Conservation (phyloP, 2,113 vertebrate genomes). For the Neotragus moschatus region DNA sequence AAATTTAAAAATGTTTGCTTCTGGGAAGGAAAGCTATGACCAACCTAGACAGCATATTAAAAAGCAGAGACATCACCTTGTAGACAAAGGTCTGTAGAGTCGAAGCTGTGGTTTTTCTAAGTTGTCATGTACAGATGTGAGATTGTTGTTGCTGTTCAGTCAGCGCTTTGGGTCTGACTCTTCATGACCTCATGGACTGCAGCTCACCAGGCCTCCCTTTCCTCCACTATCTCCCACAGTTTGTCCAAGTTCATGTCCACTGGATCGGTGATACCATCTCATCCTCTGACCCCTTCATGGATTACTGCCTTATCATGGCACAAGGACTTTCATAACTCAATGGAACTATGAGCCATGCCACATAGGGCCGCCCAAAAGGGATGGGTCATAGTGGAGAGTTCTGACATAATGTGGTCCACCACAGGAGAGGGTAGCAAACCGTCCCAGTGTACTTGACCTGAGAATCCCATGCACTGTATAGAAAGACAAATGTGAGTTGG, state of each 20-base stretch:
- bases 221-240: background rate
- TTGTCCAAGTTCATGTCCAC: background rate
- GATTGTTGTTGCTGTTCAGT: background rate
- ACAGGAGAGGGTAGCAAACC: background rate
- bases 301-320: background rate
- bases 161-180: background rate
- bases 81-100: background rate
- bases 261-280: background rate
- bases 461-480: background rate
- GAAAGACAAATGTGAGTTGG: background rate
- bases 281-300: background rate
- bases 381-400: background rate
- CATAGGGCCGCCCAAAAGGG: background rate
- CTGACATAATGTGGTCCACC: background rate
- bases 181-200: rapidly evolving
- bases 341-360: rapidly evolving
- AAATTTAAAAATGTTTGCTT: background rate
- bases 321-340: background rate
- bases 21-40: background rate
- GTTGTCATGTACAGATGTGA: background rate
- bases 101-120: background rate
- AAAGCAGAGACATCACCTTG: background rate
- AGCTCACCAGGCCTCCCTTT: background rate
- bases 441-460: background rate
- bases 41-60: background rate